Evolutionary conservation across 2,113 vertebrate species (phyloP).

Genomic region (Piaya cayana): DNA sequence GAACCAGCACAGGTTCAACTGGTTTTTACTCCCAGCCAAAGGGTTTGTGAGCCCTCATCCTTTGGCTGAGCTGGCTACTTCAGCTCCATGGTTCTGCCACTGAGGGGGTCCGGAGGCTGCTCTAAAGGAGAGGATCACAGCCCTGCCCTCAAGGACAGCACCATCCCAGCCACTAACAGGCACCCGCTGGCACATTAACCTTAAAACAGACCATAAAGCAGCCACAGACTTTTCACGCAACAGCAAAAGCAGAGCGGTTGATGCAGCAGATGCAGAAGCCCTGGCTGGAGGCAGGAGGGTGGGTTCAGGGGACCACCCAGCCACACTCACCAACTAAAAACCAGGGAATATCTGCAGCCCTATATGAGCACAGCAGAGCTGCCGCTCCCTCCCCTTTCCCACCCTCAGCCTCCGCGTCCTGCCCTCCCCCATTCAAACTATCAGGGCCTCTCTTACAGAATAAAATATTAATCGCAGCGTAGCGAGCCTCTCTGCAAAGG

Average conservation of each 20-base stretch:
- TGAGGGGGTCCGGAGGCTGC: not conserved
- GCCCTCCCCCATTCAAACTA: constrained; percentile 62
- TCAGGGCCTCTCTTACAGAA: constrained; percentile 61
- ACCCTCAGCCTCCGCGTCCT: not conserved
- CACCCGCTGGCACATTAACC: not conserved
- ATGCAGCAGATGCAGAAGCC: not conserved
- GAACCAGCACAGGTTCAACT: not conserved
- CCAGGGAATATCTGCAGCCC: not conserved
- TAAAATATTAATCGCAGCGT: constrained; percentile 93
- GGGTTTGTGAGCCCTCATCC: not conserved
- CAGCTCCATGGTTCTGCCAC: not conserved
- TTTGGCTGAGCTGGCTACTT: not conserved
- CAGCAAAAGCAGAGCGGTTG: not conserved
- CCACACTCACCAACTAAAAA: not conserved
- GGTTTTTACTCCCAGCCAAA: not conserved
- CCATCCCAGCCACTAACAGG: not conserved
- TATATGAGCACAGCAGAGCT: not conserved
- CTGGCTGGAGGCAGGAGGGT: accelerated
- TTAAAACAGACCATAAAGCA: not conserved
- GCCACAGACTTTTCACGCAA: not conserved
- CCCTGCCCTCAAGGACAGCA: not conserved
- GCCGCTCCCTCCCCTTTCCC: not conserved
- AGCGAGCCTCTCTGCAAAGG: constrained; percentile 81
- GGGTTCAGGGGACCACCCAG: not conserved
- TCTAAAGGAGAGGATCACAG: not conserved